Percentiles rank a stretch among this genome's conserved stretches.
Evolutionary conservation across 2,888 invertebrate species (phyloP).

Genomic region (Brachyopa scutellaris): DNA sequence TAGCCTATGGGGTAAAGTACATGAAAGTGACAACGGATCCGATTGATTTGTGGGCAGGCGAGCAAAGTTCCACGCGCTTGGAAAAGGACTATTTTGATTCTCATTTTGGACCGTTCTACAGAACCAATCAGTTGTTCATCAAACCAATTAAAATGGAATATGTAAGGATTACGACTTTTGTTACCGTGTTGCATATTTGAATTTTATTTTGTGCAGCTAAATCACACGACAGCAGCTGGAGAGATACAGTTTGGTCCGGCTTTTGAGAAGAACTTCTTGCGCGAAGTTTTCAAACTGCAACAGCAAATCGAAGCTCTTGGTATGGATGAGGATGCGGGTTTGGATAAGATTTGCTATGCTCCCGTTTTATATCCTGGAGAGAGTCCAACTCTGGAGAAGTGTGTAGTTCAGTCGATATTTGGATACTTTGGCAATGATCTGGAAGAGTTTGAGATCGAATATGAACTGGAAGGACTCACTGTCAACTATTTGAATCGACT

Average conservation of each 20-base stretch:
- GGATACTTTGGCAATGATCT: conserved; percentile 89
- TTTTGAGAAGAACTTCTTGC: conserved; percentile 89
- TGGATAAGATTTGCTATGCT: conserved; percentile 91
- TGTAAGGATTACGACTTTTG: conserved; percentile 80
- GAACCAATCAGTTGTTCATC: conserved; percentile 94
- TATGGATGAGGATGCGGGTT: conserved; percentile 83
- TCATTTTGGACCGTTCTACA: conserved; percentile 94
- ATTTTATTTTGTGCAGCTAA: conserved; percentile 75
- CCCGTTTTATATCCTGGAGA: conserved; percentile 88
- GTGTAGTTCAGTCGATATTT: conserved; percentile 91
- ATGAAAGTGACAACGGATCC: conserved; percentile 93
- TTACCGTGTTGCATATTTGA: background rate
- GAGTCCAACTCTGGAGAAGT: conserved; percentile 84
- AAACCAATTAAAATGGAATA: conserved; percentile 84
- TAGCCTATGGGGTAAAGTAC: conserved; percentile 86
- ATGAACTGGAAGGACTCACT: conserved; percentile 80
- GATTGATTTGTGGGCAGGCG: conserved; percentile 96
- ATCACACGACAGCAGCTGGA: conserved; percentile 81
- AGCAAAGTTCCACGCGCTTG: conserved; percentile 88
- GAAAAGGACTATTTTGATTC: conserved; percentile 94
- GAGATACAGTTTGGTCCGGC: conserved; percentile 88
- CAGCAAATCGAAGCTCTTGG: conserved; percentile 85
- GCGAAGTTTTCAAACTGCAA: conserved; percentile 88
- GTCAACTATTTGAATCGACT: conserved; percentile 80
- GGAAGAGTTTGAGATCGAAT: conserved; percentile 81